Evolutionary conservation across 2,113 vertebrate species (phyloP).

Genomic region (Saguinus imperator): DNA sequence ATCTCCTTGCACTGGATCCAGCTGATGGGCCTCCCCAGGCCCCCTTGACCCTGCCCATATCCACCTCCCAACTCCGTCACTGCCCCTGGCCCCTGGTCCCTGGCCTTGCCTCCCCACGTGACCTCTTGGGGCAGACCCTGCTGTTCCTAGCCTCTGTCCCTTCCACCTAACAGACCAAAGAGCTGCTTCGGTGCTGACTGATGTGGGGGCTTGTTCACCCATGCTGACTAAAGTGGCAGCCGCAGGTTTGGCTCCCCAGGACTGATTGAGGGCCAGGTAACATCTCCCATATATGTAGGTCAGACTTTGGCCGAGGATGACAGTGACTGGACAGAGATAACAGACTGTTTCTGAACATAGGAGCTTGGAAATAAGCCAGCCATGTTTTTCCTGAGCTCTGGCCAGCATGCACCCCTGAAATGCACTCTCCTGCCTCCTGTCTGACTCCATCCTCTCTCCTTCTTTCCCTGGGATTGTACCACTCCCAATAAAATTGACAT

Average conservation of each 20-base stretch:
- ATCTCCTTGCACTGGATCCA: background rate
- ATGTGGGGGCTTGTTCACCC: fast-evolving
- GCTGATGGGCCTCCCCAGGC: too few species aligned
- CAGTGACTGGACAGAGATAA: background rate
- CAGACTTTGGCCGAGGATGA: background rate
- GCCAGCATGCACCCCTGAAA: background rate
- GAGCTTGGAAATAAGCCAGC: too few species aligned
- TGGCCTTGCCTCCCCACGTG: background rate
- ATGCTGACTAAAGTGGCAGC: background rate
- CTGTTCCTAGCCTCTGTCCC: background rate
- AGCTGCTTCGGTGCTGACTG: too few species aligned
- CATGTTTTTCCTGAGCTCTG: background rate
- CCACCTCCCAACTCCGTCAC: fast-evolving
- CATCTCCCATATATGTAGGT: background rate
- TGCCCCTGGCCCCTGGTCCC: background rate
- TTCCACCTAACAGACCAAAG: background rate
- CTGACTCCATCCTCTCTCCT: background rate
- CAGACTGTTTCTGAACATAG: background rate
- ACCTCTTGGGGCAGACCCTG: background rate
- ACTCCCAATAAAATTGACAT: background rate
- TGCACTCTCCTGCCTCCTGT: fast-evolving
- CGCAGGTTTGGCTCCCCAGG: background rate
- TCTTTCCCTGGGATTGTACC: background rate
- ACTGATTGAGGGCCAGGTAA: background rate
- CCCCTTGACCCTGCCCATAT: background rate